phyloP scores from a whole-genome alignment of 2,888 invertebrate species.

The Meghimatium bilineatum region DNA sequence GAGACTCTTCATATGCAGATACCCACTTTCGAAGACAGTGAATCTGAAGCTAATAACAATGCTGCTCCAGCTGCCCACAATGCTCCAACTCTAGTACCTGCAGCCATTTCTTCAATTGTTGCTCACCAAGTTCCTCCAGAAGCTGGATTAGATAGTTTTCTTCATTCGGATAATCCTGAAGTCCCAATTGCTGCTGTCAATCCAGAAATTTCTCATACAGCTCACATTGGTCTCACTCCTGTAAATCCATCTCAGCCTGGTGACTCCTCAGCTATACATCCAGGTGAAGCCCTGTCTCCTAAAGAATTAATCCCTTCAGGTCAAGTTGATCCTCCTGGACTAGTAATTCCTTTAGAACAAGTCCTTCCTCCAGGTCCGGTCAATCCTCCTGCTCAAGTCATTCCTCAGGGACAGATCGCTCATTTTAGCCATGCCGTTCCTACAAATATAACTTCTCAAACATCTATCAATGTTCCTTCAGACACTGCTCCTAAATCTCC shows the following conservation, averaged over 20 bases:
- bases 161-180: not conserved
- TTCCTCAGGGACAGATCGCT: not conserved
- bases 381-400: too few relatives aligned
- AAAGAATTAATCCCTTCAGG: too few relatives aligned
- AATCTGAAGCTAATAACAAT: not conserved
- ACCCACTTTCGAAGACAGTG: slow-evolving; percentile 19
- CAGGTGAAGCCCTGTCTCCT: too few relatives aligned
- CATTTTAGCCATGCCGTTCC: not conserved
- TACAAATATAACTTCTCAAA: not conserved
- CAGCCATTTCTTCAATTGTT: not conserved
- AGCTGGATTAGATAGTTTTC: not conserved
- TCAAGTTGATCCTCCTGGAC: not conserved
- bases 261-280: too few relatives aligned
- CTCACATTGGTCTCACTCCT: not conserved
- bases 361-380: not conserved
- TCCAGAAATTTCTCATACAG: not conserved
- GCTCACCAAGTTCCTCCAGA: not conserved
- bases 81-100: not conserved
- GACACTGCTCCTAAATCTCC: not conserved
- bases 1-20: slow-evolving; percentile 35
- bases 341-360: not conserved
- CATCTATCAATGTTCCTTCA: not conserved
- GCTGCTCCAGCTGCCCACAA: not conserved
- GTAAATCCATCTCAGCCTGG: not conserved
- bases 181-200: not conserved